Evolutionary conservation across 2,888 invertebrate species (phyloP), one percentile per base, ranked within the genome.

Genomic region (Nephrocerus scutellatus): DNA sequence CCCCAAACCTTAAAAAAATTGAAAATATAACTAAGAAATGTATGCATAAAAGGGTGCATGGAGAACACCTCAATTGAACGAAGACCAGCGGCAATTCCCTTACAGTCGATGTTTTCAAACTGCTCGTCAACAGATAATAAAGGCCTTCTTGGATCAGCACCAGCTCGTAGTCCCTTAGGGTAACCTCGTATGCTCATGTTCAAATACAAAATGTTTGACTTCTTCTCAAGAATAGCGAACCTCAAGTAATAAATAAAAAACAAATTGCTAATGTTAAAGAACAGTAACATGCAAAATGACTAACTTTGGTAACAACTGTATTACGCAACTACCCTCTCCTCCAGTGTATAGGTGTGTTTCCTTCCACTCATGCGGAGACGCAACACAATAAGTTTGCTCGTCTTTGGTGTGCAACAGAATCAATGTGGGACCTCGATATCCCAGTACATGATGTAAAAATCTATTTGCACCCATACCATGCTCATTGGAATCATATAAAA

Each of bases 391-490:
- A 43, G 83, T 74, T 46, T 82, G 76, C 15, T 75, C 77, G 28
- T 74, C 73, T 43, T 63, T 55, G 3, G 74, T 76, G 42, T 75
- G 70, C n/a, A 80, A 50, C 42, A 82, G 59, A 43, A 77, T 72
- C 39, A 82, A 57, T 1, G 80, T 80, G 0, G 82, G 80, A 0
- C 82, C 82, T 35, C 78, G 58, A 47, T 69, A 69, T 5, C 69
- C 68, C 14, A 89, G 74, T 5, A 91, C 85, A 70, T 92, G 91
- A 60, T 90, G 86, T 53, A 86, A 71, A 69, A 92, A 91, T 51
- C 88, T 75, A 72, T 91, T 92, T 39, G 83, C 77, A 18, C 90
- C 91, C n/a, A 84, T 70, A 0, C 92, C 93, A 69, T 90, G 86
- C 43, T 85, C 80, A 53, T 80, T 77, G 38, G 88, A 85, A 56